Base-by-base conservation (phyloP, 2,797 vertebrate genomes). In the Chloroceryle amazona region DNA sequence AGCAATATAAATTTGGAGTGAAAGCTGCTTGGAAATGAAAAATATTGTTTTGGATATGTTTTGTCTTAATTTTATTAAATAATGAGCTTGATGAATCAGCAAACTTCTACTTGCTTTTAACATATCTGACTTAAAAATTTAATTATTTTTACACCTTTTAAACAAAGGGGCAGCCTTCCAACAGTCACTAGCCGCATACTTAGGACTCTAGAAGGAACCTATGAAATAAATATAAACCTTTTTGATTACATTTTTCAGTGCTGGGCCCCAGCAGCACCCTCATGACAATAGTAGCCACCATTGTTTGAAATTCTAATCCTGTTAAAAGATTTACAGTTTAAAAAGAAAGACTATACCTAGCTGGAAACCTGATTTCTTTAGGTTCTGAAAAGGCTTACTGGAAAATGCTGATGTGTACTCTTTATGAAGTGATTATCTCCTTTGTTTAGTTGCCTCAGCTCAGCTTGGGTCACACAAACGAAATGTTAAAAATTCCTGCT, bases 281-380 rank as follows among this genome's bases (percentile, higher is more conserved):
- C 57, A 21, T 2, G 2, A 5, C 26, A 26, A 23, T 57, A 83
- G 31, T 51, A 13, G 7, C 39, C 29, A 60, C 49, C 10, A 13
- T 19, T 73, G 14, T 20, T 81, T 61, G 51, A n/a, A 52, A 33
- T 82, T 46, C 51, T 90, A 67, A 70, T 89, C 29, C 3, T 63
- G 41, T 91, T 90, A 66, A 79, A 90, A 93, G 29, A 5, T 62
- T 91, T 68, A 23, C 29, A 19, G 15, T 62, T 76, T 90, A 18
- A 62, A 79, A 87, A 61, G 23, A 81, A 94, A 86, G 44, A 83
- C 37, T 89, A 86, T 55, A 82, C 12, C 21, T n/a, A 88, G 16
- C 18, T 76, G 35, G 31, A 80, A 92, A 84, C 33, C 17, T 55
- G 11, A 14, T 93, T 91, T 92, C n/a, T 91, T 89, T 79, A 92